Base-by-base conservation (phyloP, 2,797 vertebrate species). In the Taenioides sp. region DNA sequence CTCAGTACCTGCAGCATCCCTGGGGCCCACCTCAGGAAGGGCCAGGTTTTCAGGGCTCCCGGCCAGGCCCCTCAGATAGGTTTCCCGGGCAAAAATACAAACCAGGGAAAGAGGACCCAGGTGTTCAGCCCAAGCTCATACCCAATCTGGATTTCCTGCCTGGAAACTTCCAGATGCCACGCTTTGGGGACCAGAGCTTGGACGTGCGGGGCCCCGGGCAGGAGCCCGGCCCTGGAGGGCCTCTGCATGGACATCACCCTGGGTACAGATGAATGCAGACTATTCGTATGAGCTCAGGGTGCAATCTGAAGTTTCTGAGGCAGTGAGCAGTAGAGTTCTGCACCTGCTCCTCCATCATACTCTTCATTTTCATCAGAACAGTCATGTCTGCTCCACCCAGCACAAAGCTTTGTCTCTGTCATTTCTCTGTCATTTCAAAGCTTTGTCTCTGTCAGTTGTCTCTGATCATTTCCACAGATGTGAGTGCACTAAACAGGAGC, bases 21-120 rank as follows among this genome's bases (percentile, higher is more conserved):
- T 98, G 98, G 98, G 95, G 96, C 79, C 96, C 7, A 4, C 18
- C 95, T 89, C 96, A 96, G 93, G 97, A 99, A 88, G 93, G 96
- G 27, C 88, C 94, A 88, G 93, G 91, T 4, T 98, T 97, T 89
- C 97, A 97, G 1, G 95, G 94, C 74, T 95, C 94, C 37, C 93
- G 94, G 10, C 84, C 92, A 0, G 93, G 94, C 2, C 87, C 95
- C n/a, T 79, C 95, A 54, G 96, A 98, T 90, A 95, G 96, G 78
- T 86, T 93, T 12, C 94, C 92, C 0, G 96, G 95, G 78, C 91
- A 94, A 74, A 96, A 96, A 87, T 97, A 95, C 92, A 91, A 95
- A 89, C 93, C 94, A 6, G 95, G 93, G 74, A 93, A 94, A 25
- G 93, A 93, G 69, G 86, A 61, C 0, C 68, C 88, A 16, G 55